Evolutionary conservation across 2,797 vertebrate genomes (phyloP).

Genomic region (Falco peregrinus): DNA sequence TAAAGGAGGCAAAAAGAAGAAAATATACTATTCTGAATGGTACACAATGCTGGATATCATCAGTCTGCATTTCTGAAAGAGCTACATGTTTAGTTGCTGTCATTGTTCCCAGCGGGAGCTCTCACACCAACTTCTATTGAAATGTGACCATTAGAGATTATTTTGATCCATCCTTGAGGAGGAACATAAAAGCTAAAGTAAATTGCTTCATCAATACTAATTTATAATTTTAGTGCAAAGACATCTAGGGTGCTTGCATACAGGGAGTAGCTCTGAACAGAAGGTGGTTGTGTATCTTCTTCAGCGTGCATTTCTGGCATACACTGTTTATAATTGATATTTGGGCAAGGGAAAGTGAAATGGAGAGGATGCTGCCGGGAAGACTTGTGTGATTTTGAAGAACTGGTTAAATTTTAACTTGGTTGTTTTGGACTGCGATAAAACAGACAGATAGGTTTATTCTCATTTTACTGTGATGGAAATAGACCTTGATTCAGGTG

Average conservation of each 20-base stretch:
- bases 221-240: slow-evolving; percentile 44
- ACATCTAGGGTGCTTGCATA: background rate
- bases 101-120: slow-evolving; percentile 15
- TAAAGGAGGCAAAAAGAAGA: slow-evolving; percentile 12
- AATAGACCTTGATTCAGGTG: background rate
- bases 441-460: background rate
- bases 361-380: background rate
- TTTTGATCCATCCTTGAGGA: slow-evolving; percentile 32
- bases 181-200: background rate
- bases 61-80: slow-evolving; percentile 3
- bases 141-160: slow-evolving; percentile 34
- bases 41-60: background rate
- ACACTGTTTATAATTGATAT: background rate
- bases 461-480: background rate
- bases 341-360: background rate
- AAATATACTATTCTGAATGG: slow-evolving; percentile 9
- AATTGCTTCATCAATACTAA: slow-evolving; percentile 52
- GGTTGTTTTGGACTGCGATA: background rate
- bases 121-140: slow-evolving; percentile 31
- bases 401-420: background rate
- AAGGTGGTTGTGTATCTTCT: background rate
- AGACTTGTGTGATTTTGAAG: background rate
- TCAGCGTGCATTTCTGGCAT: background rate
- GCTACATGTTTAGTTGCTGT: background rate
- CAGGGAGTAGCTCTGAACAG: background rate